phyloP scores from a whole-genome alignment of 2,797 vertebrate genomes.

The Gymnothorax reevesii region DNA sequence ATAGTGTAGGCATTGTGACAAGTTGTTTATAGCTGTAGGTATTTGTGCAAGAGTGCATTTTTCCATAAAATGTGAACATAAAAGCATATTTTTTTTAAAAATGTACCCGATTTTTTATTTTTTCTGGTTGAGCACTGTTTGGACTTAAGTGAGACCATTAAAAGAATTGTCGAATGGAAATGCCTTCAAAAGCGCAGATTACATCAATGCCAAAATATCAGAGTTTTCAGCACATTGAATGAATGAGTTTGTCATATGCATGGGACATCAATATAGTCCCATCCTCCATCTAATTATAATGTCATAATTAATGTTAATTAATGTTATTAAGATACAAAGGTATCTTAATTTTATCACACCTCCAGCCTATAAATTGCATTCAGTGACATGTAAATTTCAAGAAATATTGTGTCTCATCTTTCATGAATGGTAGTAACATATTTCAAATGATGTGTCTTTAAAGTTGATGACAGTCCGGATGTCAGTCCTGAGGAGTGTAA shows the following conservation, averaged over 20 bases:
- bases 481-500: not conserved
- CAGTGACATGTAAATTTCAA: not conserved
- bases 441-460: not conserved
- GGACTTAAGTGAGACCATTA: constrained; percentile 10
- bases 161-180: constrained; percentile 15
- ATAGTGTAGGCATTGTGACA: not conserved
- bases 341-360: too few relatives aligned
- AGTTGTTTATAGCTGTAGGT: not conserved
- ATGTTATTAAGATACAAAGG: too few relatives aligned
- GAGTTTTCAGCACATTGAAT: constrained; percentile 4
- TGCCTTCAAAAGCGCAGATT: constrained; percentile 18
- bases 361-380: not conserved
- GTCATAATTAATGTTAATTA: too few relatives aligned
- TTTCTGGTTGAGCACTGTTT: constrained; percentile 14
- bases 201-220: constrained; percentile 24
- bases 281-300: not conserved
- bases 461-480: not conserved
- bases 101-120: constrained; percentile 13
- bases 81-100: not conserved
- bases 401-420: not conserved
- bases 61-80: constrained; percentile 22
- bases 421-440: not conserved
- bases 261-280: not conserved
- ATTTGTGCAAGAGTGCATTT: constrained; percentile 10
- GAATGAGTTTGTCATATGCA: not conserved